phyloP scores from a whole-genome alignment of 1,140 invertebrate genomes.

The Caenorhabditis remanei region DNA sequence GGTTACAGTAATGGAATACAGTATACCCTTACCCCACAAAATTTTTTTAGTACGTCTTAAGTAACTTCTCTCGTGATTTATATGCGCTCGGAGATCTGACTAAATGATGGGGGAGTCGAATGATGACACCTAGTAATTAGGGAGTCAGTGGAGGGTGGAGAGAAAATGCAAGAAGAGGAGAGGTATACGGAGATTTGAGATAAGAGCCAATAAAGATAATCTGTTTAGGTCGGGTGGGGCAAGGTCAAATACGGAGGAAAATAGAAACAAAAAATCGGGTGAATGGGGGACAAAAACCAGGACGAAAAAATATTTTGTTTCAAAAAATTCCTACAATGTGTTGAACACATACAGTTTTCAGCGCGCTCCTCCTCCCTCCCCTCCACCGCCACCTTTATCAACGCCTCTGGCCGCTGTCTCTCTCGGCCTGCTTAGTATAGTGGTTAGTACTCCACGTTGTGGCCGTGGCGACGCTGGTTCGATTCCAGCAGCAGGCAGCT shows the following conservation, averaged over 20 bases:
- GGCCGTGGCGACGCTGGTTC: constrained; percentile 70
- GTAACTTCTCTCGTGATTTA: constrained; percentile 28
- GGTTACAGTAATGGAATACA: no score
- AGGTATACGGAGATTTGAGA: constrained; percentile 29
- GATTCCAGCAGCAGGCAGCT: constrained; percentile 64
- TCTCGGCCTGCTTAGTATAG: constrained; percentile 65
- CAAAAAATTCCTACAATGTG: no score
- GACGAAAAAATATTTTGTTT: neutral
- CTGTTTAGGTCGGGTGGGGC: neutral
- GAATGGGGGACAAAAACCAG: neutral
- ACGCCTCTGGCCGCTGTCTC: neutral
- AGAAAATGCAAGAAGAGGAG: neutral
- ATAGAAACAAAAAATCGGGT: no score
- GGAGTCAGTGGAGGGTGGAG: neutral
- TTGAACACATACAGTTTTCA: neutral
- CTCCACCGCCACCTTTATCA: neutral
- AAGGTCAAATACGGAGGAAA: constrained; percentile 26
- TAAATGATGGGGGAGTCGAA: neutral
- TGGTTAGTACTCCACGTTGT: constrained; percentile 71
- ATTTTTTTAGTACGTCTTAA: neutral
- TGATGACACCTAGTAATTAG: constrained; percentile 55
- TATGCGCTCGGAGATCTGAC: neutral
- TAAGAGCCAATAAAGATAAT: constrained; percentile 55
- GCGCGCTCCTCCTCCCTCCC: neutral
- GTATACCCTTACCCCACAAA: neutral